Evolutionary conservation across 2,113 vertebrate species (phyloP), one percentile per base, ranked within the genome.

Genomic region (Serinus canaria): DNA sequence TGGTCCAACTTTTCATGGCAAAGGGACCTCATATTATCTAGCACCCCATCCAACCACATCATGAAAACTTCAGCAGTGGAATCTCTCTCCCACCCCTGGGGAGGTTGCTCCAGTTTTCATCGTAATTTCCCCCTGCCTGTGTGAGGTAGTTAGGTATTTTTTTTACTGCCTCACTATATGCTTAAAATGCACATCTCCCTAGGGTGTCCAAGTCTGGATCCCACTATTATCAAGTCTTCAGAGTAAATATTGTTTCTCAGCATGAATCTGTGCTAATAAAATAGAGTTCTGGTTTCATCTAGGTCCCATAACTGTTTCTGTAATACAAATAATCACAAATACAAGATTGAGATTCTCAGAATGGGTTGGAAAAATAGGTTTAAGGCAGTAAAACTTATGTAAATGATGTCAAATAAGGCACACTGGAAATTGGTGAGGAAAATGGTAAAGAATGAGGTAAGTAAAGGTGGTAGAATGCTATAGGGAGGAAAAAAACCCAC

Each of bases 311-410:
- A 59, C 55, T 86, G 46, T 83, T 91, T 56, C 47, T 83, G 52
- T 88, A 96, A 94, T 92, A 96, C 76, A 92, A 95, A 94, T 87
- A 95, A 94, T 94, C 69, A 90, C 30, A 83, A 91, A 94, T 52
- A 94, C 67, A 77, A 91, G 87, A 89, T 37, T 83, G 80, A 59
- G 30, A 83, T 90, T 90, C 84, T 93, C 78, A 56, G 85, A 94
- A 97, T 44, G n/a, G 43, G 35, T 87, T 83, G 59, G 24, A 55
- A 92, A 95, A 88, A 88, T 67, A 77, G 24, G 46, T 88, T 91
- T 88, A 93, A 89, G 56, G 69, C 39, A 75, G 46, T 55, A 78
- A 92, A 92, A 87, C 30, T 68, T 78, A 92, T 35, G 73, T 84
- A 92, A 93, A 92, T 83, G 49, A 59, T 60, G 31, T 69, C 35